phyloP scores from a whole-genome alignment of 2,113 vertebrate species.

The Brachyistius frenatus region DNA sequence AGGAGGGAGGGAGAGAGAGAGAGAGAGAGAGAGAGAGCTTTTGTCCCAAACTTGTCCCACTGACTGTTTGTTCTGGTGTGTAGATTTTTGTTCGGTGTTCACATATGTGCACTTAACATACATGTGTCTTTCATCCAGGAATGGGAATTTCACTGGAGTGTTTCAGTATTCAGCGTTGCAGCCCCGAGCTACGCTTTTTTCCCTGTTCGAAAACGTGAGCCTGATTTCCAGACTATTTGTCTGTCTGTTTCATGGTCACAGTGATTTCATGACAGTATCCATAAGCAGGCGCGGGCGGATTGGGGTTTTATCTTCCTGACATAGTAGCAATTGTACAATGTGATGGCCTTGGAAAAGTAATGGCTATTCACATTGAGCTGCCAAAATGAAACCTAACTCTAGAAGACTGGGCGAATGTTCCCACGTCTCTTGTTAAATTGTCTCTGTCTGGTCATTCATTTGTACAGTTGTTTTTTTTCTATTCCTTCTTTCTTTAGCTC shows the following conservation, averaged over 20 bases:
- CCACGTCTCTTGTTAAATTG: conserved; percentile 77
- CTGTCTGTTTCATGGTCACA: conserved; percentile 66
- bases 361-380: conserved; percentile 60
- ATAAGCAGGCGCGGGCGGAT: conserved; percentile 59
- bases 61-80: conserved; percentile 24
- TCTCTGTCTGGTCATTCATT: conserved; percentile 73
- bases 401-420: conserved; percentile 69
- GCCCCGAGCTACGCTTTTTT: conserved; percentile 45
- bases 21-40: conserved; percentile 40
- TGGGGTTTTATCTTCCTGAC: conserved; percentile 72
- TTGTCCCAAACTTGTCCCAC: conserved; percentile 35
- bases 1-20: conserved; percentile 49
- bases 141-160: conserved; percentile 15
- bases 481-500: conserved; percentile 39
- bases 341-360: conserved; percentile 76
- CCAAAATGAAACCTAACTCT: conserved; percentile 75
- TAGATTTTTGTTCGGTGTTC: not conserved
- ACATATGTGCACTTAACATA: too few species aligned
- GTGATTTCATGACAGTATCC: conserved; percentile 71
- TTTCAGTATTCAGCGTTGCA: conserved; percentile 30
- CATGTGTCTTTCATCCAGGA: conserved; percentile 25
- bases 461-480: conserved; percentile 53
- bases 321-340: conserved; percentile 74
- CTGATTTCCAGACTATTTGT: conserved; percentile 65
- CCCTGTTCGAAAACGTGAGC: conserved; percentile 45